Conservation (phyloP, 2,113 vertebrate species). For the Mesitornis unicolor region DNA sequence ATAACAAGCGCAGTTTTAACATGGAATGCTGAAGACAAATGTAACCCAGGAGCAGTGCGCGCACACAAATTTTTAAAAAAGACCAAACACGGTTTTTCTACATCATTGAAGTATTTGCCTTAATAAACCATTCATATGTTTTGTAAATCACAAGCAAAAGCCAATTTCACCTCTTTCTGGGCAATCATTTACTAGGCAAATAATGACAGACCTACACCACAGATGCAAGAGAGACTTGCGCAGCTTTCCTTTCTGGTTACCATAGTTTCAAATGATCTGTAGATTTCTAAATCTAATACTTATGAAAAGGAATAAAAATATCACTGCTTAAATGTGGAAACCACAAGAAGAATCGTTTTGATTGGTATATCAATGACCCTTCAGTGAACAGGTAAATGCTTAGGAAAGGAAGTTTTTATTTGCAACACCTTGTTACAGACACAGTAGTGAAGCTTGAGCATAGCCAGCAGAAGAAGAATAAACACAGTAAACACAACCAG, state of each 20-base stretch:
- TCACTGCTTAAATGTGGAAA: neutral
- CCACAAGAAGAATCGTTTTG: neutral
- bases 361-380: neutral
- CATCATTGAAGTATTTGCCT: neutral
- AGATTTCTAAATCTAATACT: conserved; percentile 37
- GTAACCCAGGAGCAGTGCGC: rapidly evolving
- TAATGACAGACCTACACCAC: neutral
- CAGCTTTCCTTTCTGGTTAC: conserved; percentile 24
- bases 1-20: neutral
- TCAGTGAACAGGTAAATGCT: neutral
- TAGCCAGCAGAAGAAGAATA: neutral
- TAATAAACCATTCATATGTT: neutral
- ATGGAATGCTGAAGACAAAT: neutral
- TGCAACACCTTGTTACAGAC: neutral
- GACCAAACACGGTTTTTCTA: neutral
- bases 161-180: neutral
- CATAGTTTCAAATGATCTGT: conserved; percentile 48
- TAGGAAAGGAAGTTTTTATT: neutral
- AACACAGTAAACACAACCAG: neutral
- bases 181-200: neutral
- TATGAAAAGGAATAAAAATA: conserved; percentile 38
- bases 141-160: neutral
- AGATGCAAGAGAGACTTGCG: neutral
- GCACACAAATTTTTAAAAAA: too few relatives aligned
- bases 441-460: neutral